Evolutionary conservation across 2,888 invertebrate species (phyloP).

Genomic region (Spialia ferax): DNA sequence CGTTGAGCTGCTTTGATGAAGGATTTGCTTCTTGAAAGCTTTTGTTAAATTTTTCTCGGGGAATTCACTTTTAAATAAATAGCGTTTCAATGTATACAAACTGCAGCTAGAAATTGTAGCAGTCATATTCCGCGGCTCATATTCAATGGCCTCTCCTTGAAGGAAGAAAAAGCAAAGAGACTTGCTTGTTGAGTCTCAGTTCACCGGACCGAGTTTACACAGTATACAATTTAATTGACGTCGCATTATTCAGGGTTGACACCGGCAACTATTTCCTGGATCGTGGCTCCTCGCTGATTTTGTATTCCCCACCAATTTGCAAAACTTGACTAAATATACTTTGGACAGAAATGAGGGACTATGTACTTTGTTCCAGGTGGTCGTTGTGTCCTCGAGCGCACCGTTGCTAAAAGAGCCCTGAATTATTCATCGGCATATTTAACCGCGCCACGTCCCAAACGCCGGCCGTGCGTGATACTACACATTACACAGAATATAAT

Average conservation of each 20-base stretch:
- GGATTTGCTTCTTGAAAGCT: slow-evolving; percentile 79
- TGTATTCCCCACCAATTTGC: slow-evolving; percentile 60
- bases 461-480: slow-evolving; percentile 55
- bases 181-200: slow-evolving; percentile 9
- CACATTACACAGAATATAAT: slow-evolving; percentile 56
- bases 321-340: slow-evolving; percentile 61
- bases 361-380: slow-evolving; percentile 83
- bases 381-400: slow-evolving; percentile 62
- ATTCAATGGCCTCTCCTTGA: slow-evolving; percentile 16
- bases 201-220: slow-evolving; percentile 12
- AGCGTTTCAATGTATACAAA: slow-evolving; percentile 55
- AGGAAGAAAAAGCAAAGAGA: slow-evolving; percentile 22
- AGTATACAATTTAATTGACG: slow-evolving; percentile 42
- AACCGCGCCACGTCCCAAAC: slow-evolving; percentile 67
- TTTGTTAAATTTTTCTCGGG: slow-evolving; percentile 71
- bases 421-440: slow-evolving; percentile 83
- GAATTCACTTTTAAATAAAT: slow-evolving; percentile 64
- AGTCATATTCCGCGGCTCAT: slow-evolving; percentile 42
- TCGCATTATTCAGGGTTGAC: slow-evolving; percentile 44
- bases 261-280: slow-evolving; percentile 32
- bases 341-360: slow-evolving; percentile 71
- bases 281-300: slow-evolving; percentile 48
- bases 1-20: slow-evolving; percentile 78
- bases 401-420: slow-evolving; percentile 76
- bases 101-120: slow-evolving; percentile 55